Base-by-base conservation (phyloP, 2,113 vertebrate genomes). In the Takifugu flavidus region DNA sequence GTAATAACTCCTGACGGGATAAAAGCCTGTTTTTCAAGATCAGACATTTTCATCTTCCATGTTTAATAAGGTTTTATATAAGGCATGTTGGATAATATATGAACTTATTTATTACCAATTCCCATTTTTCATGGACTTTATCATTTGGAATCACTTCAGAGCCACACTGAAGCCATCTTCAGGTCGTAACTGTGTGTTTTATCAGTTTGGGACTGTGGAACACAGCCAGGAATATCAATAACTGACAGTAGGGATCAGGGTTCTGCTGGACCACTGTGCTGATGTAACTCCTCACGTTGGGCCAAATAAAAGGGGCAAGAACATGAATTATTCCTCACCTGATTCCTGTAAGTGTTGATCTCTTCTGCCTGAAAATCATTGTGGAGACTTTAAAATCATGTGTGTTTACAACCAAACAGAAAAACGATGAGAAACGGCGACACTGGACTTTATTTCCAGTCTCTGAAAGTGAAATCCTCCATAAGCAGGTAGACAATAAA, bases 101-200 rank as follows among this genome's bases (percentile, higher is more conserved):
- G 71, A 81, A 86, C 86, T 74, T 88, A 87, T 88, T 86, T 87
- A 88, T 88, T 83, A 46, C 28, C 51, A 53, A 57, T 51, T 72
- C 20, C 50, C 56, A 61, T 56, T 59, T 57, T 63, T 80, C 5
- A 25, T 42, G 20, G 15, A 25, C 45, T 46, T 59, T 1, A 15
- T 75, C 27, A 25, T 45, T 61, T 15, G 43, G 42, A 46, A 44
- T 25, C 3, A 27, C 58, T 65, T 58, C 46, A 14, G 28, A 47
- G 8, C 13, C 56, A 49, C 49, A 71, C 46, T 34, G 51, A 54
- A 69, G 27, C 13, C 14, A 46, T 42, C 13, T 58, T 44, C 58
- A 62, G 64, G 8, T 56, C 62, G 66, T 59, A 49, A 51, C 57
- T 64, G 49, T 64, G 6, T 39, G 14, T 70, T 43, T 68, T 58